These are phyloP conservation scores for Pelobates fuscus DNA, from an alignment of 2,113 vertebrate genomes.

Conservation along the genomic window DNA sequence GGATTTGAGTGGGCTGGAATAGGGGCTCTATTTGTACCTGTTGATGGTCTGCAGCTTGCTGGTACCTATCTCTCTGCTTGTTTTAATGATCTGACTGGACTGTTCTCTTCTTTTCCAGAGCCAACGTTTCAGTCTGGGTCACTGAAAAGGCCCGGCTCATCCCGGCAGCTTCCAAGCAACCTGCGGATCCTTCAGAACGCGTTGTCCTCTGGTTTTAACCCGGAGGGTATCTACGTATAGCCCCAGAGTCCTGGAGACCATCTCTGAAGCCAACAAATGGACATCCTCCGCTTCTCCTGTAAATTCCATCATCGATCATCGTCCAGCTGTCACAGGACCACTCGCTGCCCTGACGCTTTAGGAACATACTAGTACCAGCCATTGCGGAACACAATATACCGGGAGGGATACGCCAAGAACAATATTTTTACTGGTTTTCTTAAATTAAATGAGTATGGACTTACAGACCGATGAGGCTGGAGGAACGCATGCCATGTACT, in stretches of 20 bases:
- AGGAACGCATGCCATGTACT: no score
- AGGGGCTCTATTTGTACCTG: no score
- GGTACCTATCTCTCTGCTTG: no score
- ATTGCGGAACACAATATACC: no score
- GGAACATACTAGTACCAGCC: background rate
- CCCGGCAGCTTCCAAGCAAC: conserved; percentile 81
- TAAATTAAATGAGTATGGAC: background rate
- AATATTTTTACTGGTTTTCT: background rate
- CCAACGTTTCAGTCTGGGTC: conserved; percentile 80
- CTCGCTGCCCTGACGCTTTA: background rate
- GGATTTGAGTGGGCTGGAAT: no score
- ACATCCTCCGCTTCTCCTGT: conserved; percentile 49
- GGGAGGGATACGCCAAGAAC: background rate
- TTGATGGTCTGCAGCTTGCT: no score
- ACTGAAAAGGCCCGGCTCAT: conserved; percentile 82
- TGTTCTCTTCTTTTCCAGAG: conserved; percentile 64
- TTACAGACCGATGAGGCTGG: background rate
- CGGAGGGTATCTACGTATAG: conserved; percentile 97
- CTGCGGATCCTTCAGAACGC: conserved; percentile 89
- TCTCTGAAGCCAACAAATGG: no score
- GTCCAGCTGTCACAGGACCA: conserved; percentile 30
- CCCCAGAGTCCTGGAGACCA: conserved; percentile 49
- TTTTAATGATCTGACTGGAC: background rate
- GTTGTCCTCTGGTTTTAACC: conserved; percentile 87
- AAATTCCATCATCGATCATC: conserved; percentile 57